phyloP scores from a whole-genome alignment of 2,797 vertebrate genomes.

The Emys orbicularis region DNA sequence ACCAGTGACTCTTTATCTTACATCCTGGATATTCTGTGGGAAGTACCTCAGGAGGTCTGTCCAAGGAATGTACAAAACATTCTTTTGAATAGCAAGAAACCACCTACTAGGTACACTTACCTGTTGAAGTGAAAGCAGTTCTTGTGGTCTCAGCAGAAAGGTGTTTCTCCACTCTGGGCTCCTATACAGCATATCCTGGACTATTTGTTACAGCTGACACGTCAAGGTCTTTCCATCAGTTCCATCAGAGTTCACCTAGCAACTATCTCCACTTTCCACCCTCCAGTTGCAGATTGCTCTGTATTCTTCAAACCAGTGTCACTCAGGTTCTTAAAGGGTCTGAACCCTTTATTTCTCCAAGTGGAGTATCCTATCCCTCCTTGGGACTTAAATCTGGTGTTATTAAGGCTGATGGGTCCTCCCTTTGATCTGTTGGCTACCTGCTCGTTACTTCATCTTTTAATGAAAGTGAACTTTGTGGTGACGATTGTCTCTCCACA shows the following conservation, averaged over 20 bases:
- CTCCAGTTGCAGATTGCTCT: background rate
- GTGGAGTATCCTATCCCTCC: background rate
- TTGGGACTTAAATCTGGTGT: background rate
- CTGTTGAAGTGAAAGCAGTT: background rate
- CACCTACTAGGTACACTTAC: background rate
- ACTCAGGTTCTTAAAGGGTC: background rate
- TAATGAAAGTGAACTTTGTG: background rate
- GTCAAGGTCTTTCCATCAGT: background rate
- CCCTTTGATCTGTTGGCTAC: background rate
- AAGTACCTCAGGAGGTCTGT: background rate
- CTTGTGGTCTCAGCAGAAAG: background rate
- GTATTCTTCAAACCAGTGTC: background rate
- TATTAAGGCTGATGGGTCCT: background rate
- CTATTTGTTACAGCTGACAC: background rate
- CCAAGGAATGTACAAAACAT: background rate
- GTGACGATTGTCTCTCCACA: background rate
- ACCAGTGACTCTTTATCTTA: background rate
- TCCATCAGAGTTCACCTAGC: background rate
- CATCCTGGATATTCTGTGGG: background rate
- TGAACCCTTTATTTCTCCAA: background rate
- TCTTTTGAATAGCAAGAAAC: background rate
- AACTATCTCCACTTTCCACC: background rate
- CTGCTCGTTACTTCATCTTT: background rate
- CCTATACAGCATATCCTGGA: background rate
- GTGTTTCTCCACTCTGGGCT: background rate